These are phyloP conservation scores for Champsocephalus esox DNA, from an alignment of 2,797 vertebrate species.

Conservation along the genomic window DNA sequence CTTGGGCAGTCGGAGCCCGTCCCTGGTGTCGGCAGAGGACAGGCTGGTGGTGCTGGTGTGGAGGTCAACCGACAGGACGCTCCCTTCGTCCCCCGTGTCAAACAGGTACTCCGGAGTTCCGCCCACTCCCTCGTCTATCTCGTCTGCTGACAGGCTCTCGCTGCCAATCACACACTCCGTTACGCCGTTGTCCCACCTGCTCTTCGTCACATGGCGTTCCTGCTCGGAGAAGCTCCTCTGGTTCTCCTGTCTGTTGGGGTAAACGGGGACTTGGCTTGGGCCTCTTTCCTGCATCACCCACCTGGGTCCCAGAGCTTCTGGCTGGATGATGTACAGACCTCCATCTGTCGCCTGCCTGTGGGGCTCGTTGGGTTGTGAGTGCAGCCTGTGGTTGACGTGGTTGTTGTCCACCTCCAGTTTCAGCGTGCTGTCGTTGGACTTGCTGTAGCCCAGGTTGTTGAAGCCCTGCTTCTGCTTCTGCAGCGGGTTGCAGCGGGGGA, in stretches of 20 bases:
- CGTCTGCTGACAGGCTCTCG: slow-evolving; percentile 64
- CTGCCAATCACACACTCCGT: slow-evolving; percentile 6
- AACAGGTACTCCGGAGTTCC: slow-evolving; percentile 76
- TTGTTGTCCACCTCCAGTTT: slow-evolving; percentile 86
- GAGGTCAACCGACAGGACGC: slow-evolving; percentile 82
- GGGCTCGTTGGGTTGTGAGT: slow-evolving; percentile 52
- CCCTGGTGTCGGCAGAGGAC: slow-evolving; percentile 81
- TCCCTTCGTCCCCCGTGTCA: slow-evolving; percentile 83
- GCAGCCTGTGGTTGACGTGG: slow-evolving; percentile 82
- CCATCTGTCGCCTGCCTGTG: slow-evolving; percentile 41
- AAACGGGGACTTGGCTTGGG: slow-evolving; percentile 74
- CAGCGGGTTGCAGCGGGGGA: background rate
- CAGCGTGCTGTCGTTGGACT: slow-evolving; percentile 72
- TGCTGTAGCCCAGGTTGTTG: slow-evolving; percentile 84
- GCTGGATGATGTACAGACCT: slow-evolving; percentile 82
- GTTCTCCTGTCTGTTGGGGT: slow-evolving; percentile 57
- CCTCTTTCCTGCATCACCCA: slow-evolving; percentile 52
- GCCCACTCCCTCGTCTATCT: slow-evolving; percentile 76
- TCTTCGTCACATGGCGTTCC: background rate
- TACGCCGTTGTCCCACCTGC: slow-evolving; percentile 59
- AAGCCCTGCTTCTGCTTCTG: slow-evolving; percentile 81
- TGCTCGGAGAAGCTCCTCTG: slow-evolving; percentile 41
- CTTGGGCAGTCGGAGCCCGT: slow-evolving; percentile 53
- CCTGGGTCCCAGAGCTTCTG: slow-evolving; percentile 45
- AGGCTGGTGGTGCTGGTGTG: slow-evolving; percentile 86